A percentile compares a stretch with the other conserved stretches of the same genome.
phyloP scores from a whole-genome alignment of 2,888 invertebrate genomes.

The Esperia sulphurella region DNA sequence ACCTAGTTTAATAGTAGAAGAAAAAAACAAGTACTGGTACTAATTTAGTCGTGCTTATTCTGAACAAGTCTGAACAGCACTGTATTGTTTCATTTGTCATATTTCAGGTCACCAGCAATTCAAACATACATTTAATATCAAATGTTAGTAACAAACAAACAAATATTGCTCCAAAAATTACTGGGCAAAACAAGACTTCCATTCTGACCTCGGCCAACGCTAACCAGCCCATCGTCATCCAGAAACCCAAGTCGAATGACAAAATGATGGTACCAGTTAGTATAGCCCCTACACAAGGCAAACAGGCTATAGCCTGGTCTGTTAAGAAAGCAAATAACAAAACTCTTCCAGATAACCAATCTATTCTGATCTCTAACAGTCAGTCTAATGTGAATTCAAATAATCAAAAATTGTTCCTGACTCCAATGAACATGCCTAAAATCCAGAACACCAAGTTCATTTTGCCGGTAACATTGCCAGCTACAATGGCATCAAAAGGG shows the following conservation, averaged over 20 bases:
- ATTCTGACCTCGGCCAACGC: conserved; percentile 60
- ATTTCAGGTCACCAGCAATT: conserved; percentile 64
- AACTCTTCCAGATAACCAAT: conserved; percentile 59
- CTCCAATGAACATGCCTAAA: conserved; percentile 80
- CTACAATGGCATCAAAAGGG: conserved; percentile 78
- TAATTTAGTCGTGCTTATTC: not conserved
- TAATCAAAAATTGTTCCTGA: conserved; percentile 78
- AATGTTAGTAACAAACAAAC: conserved; percentile 62
- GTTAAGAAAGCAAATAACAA: conserved; percentile 71
- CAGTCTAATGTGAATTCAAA: conserved; percentile 56
- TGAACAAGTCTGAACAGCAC: not conserved
- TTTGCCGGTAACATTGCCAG: conserved; percentile 69
- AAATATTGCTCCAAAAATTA: conserved; percentile 62
- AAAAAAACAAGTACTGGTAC: no score
- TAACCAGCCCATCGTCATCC: conserved; percentile 77
- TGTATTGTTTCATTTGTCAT: conserved; percentile 9
- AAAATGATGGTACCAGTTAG: conserved; percentile 74
- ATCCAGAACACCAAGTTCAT: conserved; percentile 77
- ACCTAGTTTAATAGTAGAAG: no score
- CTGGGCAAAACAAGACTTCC: conserved; percentile 55
- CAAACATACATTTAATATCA: conserved; percentile 67
- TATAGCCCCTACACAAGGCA: conserved; percentile 57
- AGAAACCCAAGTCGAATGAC: conserved; percentile 71
- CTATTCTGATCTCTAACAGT: conserved; percentile 68
- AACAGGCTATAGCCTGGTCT: conserved; percentile 75